Base-by-base conservation (phyloP, 2,888 invertebrate genomes). In the Cheilosia urbana region DNA sequence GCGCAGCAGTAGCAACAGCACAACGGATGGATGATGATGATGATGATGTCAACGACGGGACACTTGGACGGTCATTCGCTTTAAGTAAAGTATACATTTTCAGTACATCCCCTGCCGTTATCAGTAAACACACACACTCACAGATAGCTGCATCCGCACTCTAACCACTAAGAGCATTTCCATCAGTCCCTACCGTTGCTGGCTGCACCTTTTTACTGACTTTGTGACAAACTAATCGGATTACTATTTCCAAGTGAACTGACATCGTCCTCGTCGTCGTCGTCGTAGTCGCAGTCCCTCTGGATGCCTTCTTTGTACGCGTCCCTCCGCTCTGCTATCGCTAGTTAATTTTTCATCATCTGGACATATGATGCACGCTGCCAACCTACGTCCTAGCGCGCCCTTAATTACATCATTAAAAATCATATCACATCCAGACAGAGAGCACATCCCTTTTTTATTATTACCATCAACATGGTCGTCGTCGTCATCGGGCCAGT, bases 341-440 rank as follows among this genome's bases (percentile, higher is more conserved):
- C 37, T 37, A 13, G 85, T 80, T 76, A 72, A 80, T 85, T 66
- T 80, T 80, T 85, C 80, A 85, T 80, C 85, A 80, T 85, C 81
- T 81, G 85, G 85, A 85, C 80, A 80, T 68, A 77, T 77, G 85
- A 85, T 80, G 85, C 81, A 80, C 69, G 45, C 73, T 78, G 71
- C 60, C 72, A 66, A 66, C 55, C 77, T 66, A 57, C 78, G 68
- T 62, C 60, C 69, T 19, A 53, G 80, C 37, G 80, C 47, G 60
- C 66, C 53, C 85, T 85, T 85, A 85, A 85, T 85, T 85, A 81
- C 81, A 80, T 85, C 85, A 81, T 85, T 85, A 81, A 85, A 81
- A 85, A 77, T 81, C 85, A 80, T 85, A 85, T 85, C 85, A 76
- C 85, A 85, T 85, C 62, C 76, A 65, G 76, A 80, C 60, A 69